A percentile compares a stretch with the other conserved stretches of the same genome.
phyloP scores from a whole-genome alignment of 2,797 vertebrate genomes.

The Danio kyathit region DNA sequence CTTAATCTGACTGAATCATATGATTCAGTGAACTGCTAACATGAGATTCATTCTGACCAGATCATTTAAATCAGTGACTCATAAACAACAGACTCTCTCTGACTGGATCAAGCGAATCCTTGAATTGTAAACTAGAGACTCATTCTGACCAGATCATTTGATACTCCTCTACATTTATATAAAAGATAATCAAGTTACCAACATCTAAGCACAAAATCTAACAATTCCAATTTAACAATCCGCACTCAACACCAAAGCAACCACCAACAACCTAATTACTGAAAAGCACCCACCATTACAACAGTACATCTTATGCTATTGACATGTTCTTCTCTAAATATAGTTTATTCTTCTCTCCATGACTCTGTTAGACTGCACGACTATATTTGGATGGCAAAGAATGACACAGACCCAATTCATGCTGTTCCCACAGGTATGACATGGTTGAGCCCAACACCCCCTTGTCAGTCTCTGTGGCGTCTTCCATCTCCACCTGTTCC shows the following conservation, averaged over 20 bases:
- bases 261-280: neutral
- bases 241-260: neutral
- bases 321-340: neutral
- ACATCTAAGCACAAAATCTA: too few species aligned
- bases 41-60: too few species aligned
- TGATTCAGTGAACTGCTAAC: too few species aligned
- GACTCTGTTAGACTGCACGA: neutral
- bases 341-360: neutral
- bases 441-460: conserved; percentile 34
- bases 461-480: conserved; percentile 15
- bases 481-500: conserved; percentile 56
- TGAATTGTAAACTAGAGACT: too few species aligned
- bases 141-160: too few species aligned
- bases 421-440: conserved; percentile 6
- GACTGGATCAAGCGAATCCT: too few species aligned
- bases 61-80: too few species aligned
- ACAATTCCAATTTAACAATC: too few species aligned
- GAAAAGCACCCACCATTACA: neutral
- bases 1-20: too few species aligned
- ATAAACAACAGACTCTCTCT: too few species aligned
- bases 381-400: neutral
- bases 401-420: neutral
- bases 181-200: too few species aligned
- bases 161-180: too few species aligned
- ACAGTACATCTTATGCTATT: neutral